Percentiles rank a stretch among this genome's conserved stretches.
phyloP scores from a whole-genome alignment of 1,140 invertebrate genomes.

The Maconellicoccus hirsutus region DNA sequence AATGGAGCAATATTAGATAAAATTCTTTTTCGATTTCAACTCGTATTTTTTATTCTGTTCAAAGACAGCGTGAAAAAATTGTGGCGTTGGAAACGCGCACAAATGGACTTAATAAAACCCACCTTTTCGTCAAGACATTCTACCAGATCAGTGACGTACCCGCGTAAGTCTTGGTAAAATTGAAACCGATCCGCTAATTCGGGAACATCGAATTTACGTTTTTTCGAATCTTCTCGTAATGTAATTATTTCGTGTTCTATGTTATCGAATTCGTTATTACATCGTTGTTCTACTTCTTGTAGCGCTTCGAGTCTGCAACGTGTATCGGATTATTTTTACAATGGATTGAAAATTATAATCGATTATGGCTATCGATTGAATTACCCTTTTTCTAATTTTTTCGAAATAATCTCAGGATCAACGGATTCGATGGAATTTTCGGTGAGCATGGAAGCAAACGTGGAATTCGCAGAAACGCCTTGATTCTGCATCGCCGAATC shows the following conservation, averaged over 20 bases:
- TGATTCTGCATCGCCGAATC: not conserved
- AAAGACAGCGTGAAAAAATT: not conserved
- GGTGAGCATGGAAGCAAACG: constrained; percentile 22
- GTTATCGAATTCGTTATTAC: constrained; percentile 39
- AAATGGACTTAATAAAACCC: constrained; percentile 29
- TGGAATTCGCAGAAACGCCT: not conserved
- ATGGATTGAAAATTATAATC: not conserved
- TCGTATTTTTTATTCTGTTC: not conserved
- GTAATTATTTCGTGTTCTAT: constrained; percentile 47
- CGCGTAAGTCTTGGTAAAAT: constrained; percentile 90
- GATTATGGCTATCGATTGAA: not conserved
- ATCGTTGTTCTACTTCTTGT: constrained; percentile 46
- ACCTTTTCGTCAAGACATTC: constrained; percentile 92
- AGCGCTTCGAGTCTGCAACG: constrained; percentile 42
- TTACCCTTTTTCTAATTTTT: constrained; percentile 46
- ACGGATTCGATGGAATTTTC: constrained; percentile 34
- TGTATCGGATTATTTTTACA: not conserved
- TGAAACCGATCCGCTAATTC: constrained; percentile 63
- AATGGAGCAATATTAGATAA: not conserved
- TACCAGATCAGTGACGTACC: constrained; percentile 90
- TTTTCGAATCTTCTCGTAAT: constrained; percentile 47
- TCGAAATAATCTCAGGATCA: constrained; percentile 46
- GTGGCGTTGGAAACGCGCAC: not conserved
- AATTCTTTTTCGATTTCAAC: not conserved
- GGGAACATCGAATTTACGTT: constrained; percentile 48